Conservation (phyloP, 2,113 vertebrate species). For the Mungos mungo region DNA sequence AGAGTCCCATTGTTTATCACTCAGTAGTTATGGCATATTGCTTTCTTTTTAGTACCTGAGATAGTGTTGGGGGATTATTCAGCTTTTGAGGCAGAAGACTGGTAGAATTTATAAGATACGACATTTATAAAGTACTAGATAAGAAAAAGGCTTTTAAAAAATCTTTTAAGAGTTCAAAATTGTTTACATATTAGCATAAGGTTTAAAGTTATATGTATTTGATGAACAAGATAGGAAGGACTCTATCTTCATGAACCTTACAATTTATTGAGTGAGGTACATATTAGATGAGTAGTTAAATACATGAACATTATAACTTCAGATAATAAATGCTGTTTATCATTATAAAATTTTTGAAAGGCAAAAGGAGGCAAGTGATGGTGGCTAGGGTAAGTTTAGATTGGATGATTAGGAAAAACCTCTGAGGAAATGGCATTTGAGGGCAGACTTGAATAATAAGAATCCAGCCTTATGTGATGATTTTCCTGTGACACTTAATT, state of each 20-base stretch:
- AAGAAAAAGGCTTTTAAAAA: neutral
- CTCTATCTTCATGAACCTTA: neutral
- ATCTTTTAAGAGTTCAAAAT: neutral
- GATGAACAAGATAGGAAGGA: neutral
- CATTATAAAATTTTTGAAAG: neutral
- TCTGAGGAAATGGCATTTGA: neutral
- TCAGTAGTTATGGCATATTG: neutral
- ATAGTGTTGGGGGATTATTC: neutral
- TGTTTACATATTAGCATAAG: neutral
- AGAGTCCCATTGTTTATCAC: neutral
- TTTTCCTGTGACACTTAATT: neutral
- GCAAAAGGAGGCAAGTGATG: neutral
- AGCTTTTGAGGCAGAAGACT: constrained; percentile 19
- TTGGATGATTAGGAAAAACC: neutral
- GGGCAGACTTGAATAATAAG: neutral
- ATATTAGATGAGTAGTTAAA: constrained; percentile 6
- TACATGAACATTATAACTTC: neutral
- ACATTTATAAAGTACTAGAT: constrained; percentile 29
- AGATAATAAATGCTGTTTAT: neutral
- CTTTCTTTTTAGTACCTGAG: neutral
- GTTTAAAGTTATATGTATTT: neutral
- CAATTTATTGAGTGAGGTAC: neutral
- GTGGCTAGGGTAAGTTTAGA: neutral
- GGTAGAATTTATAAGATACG: neutral
- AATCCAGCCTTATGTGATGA: neutral